Conservation (phyloP, 2,797 vertebrate genomes). For the Anabacerthia variegaticeps region DNA sequence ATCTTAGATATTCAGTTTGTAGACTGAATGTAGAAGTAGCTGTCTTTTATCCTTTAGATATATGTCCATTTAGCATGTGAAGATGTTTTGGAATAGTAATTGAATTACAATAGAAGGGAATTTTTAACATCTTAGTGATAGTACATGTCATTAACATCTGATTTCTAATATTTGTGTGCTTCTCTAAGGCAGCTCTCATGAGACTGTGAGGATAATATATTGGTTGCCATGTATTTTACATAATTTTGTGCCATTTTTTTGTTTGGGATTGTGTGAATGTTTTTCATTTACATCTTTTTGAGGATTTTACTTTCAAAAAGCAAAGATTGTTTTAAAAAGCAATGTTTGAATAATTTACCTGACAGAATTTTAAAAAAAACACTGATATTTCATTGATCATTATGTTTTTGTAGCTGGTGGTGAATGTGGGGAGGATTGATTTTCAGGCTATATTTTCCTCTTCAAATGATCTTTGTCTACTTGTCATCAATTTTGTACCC, state of each 20-base stretch:
- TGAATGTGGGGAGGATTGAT: not conserved
- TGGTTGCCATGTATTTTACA: not conserved
- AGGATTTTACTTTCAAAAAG: not conserved
- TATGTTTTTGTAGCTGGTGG: not conserved
- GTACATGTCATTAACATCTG: not conserved
- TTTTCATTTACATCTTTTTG: not conserved
- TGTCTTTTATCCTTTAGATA: not conserved
- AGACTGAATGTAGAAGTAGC: constrained; percentile 37
- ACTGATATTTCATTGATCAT: not conserved
- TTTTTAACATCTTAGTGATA: not conserved
- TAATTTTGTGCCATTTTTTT: not conserved
- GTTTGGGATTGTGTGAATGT: not conserved
- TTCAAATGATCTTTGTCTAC: not conserved
- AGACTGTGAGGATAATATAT: not conserved
- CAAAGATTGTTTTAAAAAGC: not conserved
- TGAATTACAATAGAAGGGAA: not conserved
- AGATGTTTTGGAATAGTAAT: not conserved
- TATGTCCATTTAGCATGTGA: not conserved
- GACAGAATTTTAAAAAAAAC: not conserved
- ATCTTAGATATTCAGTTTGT: constrained; percentile 8
- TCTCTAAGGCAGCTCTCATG: constrained; percentile 23
- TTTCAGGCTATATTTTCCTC: not conserved
- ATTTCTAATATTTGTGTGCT: not conserved
- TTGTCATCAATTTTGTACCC: not conserved
- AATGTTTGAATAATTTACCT: not conserved